phyloP scores from a whole-genome alignment of 1,140 invertebrate species.

The Hypothenemus hampei region DNA sequence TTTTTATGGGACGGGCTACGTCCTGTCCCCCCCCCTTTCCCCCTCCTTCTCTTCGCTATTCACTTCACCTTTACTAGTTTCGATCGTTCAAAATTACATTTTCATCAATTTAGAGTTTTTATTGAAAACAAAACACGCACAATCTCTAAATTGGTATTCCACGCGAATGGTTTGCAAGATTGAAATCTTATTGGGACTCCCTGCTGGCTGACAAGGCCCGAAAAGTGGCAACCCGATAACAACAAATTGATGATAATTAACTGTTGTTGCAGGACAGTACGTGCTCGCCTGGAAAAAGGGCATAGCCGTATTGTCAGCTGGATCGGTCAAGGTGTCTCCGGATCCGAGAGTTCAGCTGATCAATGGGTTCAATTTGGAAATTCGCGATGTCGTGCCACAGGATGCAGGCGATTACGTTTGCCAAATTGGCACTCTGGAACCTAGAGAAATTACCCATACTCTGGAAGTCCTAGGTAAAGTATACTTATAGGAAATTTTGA shows the following conservation, averaged over 20 bases:
- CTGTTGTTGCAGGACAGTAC: constrained; percentile 45
- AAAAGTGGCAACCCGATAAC: no score
- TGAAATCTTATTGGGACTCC: constrained; percentile 21
- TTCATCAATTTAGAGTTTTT: no score
- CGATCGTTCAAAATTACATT: no score
- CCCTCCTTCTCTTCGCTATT: no score
- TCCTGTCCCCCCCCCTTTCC: no score
- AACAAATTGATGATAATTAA: no score
- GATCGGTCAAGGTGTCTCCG: constrained; percentile 54
- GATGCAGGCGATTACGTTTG: constrained; percentile 59
- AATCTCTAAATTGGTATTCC: neutral
- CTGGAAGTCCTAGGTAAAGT: constrained; percentile 56
- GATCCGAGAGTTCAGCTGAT: constrained; percentile 52
- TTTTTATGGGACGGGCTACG: no score
- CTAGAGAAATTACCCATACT: constrained; percentile 55
- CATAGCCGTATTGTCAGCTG: constrained; percentile 55
- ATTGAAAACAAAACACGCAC: no score
- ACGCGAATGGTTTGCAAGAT: neutral
- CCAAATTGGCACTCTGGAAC: constrained; percentile 55
- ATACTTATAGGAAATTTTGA: neutral
- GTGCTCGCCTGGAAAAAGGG: constrained; percentile 56
- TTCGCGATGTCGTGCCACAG: constrained; percentile 51
- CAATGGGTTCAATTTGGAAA: constrained; percentile 54
- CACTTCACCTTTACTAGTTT: no score
- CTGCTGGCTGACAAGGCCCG: constrained; percentile 17